Evolutionary conservation across 2,797 vertebrate genomes (phyloP), one percentile per base, ranked within the genome.

Genomic region (Hylomyscus alleni): DNA sequence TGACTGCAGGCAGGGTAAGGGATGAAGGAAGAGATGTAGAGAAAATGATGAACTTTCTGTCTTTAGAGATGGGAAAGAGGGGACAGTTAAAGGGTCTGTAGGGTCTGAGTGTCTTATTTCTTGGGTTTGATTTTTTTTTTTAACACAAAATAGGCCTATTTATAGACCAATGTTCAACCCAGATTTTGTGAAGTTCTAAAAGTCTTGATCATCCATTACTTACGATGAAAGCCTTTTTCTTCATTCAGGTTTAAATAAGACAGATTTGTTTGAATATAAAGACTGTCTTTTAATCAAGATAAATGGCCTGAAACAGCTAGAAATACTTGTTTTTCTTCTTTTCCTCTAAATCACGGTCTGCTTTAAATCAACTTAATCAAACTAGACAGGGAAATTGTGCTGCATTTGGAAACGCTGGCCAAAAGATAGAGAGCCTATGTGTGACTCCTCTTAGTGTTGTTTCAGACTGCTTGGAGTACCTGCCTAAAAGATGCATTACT

Each of bases 271-370:
- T 95, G 94, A 89, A 19, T 92, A 86, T 91, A 86, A 94, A 78
- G 97, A 96, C 91, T 90, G 93, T 97, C 96, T 94, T 98, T 98
- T 98, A 98, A 98, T 98, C 92, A 98, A 97, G 97, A 97, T 95
- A 98, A 98, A 98, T 98, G 96, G 83, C 96, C 93, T 98, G 95
- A 98, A 98, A 97, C 96, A 97, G 88, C 94, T 98, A 97, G 96
- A 97, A 98, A 98, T 52, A 89, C 60, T 97, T 98, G 97, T 89
- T 87, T 98, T 98, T 98, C 96, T 97, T 98, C 98, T 96, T 31
- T 97, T 97, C 95, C 93, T 97, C 97, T 97, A 95, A 52, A 97
- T 97, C 86, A 91, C 95, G 84, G 93, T 96, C 98, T 98, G 98
- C 56, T 98, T 95, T 98, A 96, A 97, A 98, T 98, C 98, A 98